Conservation (phyloP, 1,140 invertebrate genomes). For the Cydia amplana region DNA sequence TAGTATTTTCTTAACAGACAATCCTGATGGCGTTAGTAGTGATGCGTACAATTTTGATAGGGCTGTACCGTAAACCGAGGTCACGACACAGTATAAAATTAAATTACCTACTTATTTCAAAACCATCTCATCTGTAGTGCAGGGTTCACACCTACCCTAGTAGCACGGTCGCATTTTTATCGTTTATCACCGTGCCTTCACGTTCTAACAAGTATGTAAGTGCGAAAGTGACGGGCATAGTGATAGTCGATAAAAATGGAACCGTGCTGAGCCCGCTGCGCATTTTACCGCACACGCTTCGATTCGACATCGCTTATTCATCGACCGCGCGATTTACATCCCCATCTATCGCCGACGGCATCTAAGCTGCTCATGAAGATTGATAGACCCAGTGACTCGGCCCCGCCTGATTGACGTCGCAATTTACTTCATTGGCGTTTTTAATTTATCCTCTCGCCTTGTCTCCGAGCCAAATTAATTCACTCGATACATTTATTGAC, state of each 20-base stretch:
- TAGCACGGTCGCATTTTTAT: too few species aligned
- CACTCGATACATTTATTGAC: constrained; percentile 28
- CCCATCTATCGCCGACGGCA: constrained; percentile 32
- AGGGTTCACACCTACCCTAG: not conserved
- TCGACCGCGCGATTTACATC: constrained; percentile 14
- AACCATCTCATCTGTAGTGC: not conserved
- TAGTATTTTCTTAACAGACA: too few species aligned
- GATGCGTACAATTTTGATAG: too few species aligned
- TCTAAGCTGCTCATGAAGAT: constrained; percentile 62
- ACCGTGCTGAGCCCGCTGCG: too few species aligned
- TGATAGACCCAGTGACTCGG: constrained; percentile 60
- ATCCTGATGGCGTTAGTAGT: too few species aligned
- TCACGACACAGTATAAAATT: too few species aligned
- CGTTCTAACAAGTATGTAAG: too few species aligned
- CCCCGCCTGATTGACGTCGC: constrained; percentile 62
- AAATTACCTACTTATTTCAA: too few species aligned
- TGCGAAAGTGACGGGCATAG: too few species aligned
- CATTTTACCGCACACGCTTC: not conserved
- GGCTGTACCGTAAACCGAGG: too few species aligned
- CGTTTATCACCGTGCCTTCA: too few species aligned
- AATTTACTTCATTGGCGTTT: constrained; percentile 70
- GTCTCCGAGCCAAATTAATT: constrained; percentile 28
- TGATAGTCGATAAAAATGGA: too few species aligned
- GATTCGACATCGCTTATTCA: not conserved
- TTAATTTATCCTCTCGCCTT: constrained; percentile 54